Evolutionary conservation across 1,140 invertebrate genomes (phyloP), one percentile per base, ranked within the genome.

Genomic region (Heliothis subflexa): DNA sequence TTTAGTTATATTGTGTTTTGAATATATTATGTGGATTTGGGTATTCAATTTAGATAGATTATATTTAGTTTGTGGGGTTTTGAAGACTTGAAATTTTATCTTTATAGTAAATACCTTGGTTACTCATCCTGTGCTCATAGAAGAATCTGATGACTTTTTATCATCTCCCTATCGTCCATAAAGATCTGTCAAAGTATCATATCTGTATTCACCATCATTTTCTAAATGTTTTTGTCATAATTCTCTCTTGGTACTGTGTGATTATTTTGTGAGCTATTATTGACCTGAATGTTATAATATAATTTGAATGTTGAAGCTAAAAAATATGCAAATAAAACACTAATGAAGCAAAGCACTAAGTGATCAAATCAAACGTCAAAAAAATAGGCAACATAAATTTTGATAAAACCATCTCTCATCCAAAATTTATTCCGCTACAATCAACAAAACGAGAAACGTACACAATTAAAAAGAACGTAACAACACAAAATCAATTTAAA

Each of bases 1-100:
- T 68, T 78, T 68, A 64, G 70, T 54, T 80, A 70, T 80, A 77
- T 78, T 78, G 79, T 77, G 74, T 78, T 80, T 55, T 73, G 79
- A 80, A 80, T 80, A 62, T 80, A 33, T 59, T 68, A 80, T 70
- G 59, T 47, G 49, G 47, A 77, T 68, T 59, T n/a, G 16, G 62
- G 28, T 33, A 33, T 33, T 33, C 33, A 33, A 45, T 62, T n/a
- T 66, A 11, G 33, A 16, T 40, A 11, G 28, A 11, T 25, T 52
- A 4, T 2, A 28, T 66, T 77, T 50, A 76, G 52, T 64, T 64
- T 47, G 40, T 62, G 0, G 21, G 14, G 25, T 61, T 28, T 28
- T 10, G 21, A 33, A 33, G 33, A 33, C 3, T 33, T 33, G 3
- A 33, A 4, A 33, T 33, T 33, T 33, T 5, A 33, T 33, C 33